phyloP scores from a whole-genome alignment of 2,797 vertebrate genomes.

The Spinibarbus caldwelli region DNA sequence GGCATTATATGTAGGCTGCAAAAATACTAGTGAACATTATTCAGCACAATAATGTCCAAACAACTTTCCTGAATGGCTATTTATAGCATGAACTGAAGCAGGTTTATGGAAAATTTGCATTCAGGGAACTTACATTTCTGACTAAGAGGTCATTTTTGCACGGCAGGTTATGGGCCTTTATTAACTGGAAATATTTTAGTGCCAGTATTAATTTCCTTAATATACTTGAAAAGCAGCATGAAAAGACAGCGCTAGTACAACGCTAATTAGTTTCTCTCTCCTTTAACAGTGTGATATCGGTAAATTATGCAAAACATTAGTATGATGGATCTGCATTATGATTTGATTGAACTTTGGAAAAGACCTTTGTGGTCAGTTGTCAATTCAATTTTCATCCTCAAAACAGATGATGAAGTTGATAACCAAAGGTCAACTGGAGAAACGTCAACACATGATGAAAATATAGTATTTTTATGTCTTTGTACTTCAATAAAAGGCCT shows the following conservation, averaged over 20 bases:
- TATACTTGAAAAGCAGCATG: slow-evolving; percentile 43
- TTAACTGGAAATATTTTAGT: slow-evolving; percentile 32
- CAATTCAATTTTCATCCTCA: slow-evolving; percentile 22
- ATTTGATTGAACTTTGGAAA: slow-evolving; percentile 36
- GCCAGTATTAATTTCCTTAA: slow-evolving; percentile 44
- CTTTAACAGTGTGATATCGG: slow-evolving; percentile 36
- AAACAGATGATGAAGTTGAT: slow-evolving; percentile 6
- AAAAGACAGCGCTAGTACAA: neutral
- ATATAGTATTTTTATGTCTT: neutral
- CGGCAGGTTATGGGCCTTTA: slow-evolving; percentile 7
- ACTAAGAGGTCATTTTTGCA: slow-evolving; percentile 3
- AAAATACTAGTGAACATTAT: neutral
- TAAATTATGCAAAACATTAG: slow-evolving; percentile 45
- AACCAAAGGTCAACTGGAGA: slow-evolving; percentile 27
- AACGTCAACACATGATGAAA: neutral
- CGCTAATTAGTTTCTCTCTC: slow-evolving; percentile 39
- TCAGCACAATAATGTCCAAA: neutral
- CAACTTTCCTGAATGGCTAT: neutral
- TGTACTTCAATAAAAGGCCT: neutral
- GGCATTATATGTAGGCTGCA: neutral
- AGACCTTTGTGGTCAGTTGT: slow-evolving; percentile 44
- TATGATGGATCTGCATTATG: slow-evolving; percentile 39
- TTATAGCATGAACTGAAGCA: neutral
- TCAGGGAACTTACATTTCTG: neutral
- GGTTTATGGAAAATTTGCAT: slow-evolving; percentile 2